A percentile compares a stretch with the other conserved stretches of the same genome.
phyloP scores from a whole-genome alignment of 2,797 vertebrate genomes.

The Poecilia gillii region DNA sequence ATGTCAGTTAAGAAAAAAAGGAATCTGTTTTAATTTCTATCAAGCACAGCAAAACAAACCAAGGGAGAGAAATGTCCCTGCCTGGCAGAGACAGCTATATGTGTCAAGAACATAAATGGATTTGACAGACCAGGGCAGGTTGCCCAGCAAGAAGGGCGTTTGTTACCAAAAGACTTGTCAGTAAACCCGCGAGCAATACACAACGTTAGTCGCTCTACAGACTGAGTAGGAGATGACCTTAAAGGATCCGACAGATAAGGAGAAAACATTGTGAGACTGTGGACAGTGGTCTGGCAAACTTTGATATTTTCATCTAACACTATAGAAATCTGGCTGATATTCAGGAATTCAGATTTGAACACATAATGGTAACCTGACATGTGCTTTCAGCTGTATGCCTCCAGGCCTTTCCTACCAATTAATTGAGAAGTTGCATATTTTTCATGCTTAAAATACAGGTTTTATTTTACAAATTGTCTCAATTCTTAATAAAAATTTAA shows the following conservation, averaged over 20 bases:
- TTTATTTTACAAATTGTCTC: neutral
- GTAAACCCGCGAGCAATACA: neutral
- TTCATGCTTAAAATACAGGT: neutral
- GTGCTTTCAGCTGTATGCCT: neutral
- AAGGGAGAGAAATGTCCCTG: neutral
- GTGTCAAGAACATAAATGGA: neutral
- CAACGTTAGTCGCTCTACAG: neutral
- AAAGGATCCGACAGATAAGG: neutral
- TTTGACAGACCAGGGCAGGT: conserved; percentile 14
- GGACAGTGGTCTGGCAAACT: neutral
- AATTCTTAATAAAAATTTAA: neutral
- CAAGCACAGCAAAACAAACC: neutral
- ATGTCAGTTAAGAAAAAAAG: neutral
- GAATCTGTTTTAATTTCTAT: conserved; percentile 1
- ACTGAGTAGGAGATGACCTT: neutral
- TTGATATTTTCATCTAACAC: neutral
- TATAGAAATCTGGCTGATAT: neutral
- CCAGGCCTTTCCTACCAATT: neutral
- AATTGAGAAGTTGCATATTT: neutral
- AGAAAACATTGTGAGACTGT: neutral
- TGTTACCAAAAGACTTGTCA: neutral
- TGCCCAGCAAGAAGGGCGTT: neutral
- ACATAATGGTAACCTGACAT: neutral
- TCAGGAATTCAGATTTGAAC: neutral
- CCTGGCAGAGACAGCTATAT: neutral